phyloP scores from a whole-genome alignment of 2,797 vertebrate genomes.

The Leucoraja ocellata region DNA sequence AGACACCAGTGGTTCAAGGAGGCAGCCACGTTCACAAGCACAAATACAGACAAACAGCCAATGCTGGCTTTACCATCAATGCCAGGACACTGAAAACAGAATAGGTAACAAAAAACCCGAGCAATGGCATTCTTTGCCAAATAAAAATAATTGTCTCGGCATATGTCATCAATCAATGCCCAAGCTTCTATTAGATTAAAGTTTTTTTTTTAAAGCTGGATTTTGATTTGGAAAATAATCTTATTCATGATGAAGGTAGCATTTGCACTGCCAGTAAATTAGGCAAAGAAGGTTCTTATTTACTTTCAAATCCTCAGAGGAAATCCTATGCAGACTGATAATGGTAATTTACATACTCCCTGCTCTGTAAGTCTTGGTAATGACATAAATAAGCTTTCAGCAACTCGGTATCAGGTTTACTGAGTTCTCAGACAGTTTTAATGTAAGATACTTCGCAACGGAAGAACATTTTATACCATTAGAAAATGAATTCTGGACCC shows the following conservation, averaged over 20 bases:
- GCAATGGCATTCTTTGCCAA: neutral
- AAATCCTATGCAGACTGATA: constrained; percentile 34
- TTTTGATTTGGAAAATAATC: constrained; percentile 32
- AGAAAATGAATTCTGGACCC: neutral
- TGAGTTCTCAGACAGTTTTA: neutral
- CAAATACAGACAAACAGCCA: too few species aligned
- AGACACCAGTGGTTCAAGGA: too few species aligned
- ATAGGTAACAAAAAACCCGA: neutral
- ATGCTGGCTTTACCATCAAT: constrained; percentile 14
- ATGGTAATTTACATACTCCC: constrained; percentile 25
- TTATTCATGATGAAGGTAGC: constrained; percentile 35
- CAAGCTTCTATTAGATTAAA: constrained; percentile 15
- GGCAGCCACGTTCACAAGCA: too few species aligned
- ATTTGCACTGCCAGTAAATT: constrained; percentile 29
- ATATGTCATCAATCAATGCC: constrained; percentile 33
- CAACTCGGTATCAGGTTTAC: neutral
- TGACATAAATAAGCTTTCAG: constrained; percentile 23
- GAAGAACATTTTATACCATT: neutral
- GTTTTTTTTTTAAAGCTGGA: neutral
- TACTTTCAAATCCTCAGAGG: constrained; percentile 32
- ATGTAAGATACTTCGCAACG: neutral
- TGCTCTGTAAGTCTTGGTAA: constrained; percentile 14
- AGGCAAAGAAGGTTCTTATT: constrained; percentile 35
- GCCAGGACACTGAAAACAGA: too few species aligned
- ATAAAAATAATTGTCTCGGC: constrained; percentile 1